phyloP scores from a whole-genome alignment of 2,888 invertebrate species.

The Morpho deidamia region DNA sequence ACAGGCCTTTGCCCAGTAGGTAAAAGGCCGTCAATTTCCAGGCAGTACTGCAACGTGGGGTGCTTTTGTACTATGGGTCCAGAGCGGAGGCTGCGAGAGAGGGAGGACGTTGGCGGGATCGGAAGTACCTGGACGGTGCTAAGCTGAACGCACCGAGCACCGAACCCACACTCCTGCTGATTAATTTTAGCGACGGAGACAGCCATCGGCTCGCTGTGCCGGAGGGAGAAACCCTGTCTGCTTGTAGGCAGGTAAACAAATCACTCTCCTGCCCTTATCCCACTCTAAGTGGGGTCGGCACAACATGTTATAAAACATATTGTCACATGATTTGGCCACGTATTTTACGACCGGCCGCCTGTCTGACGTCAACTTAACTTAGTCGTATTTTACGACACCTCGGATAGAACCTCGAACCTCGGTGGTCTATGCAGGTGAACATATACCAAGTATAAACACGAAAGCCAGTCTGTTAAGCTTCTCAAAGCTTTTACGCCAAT shows the following conservation, averaged over 20 bases:
- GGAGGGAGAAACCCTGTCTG: slow-evolving; percentile 40
- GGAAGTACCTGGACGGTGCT: slow-evolving; percentile 83
- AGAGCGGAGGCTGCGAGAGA: slow-evolving; percentile 81
- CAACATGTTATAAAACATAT: too few species aligned
- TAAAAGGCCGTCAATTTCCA: slow-evolving; percentile 25
- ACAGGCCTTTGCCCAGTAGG: too few species aligned
- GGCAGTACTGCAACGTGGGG: slow-evolving; percentile 83
- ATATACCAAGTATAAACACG: too few species aligned
- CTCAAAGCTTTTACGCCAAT: too few species aligned
- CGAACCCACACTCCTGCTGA: slow-evolving; percentile 66
- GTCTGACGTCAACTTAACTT: too few species aligned
- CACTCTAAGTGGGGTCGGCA: too few species aligned
- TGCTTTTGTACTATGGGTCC: slow-evolving; percentile 78
- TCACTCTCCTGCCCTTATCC: background rate
- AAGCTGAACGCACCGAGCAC: slow-evolving; percentile 55
- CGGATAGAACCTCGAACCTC: too few species aligned
- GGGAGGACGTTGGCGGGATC: slow-evolving; percentile 73
- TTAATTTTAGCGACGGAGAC: slow-evolving; percentile 78
- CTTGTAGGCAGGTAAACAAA: slow-evolving; percentile 60
- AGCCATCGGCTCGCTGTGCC: slow-evolving; percentile 74
- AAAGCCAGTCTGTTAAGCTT: too few species aligned
- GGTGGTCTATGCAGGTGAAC: too few species aligned
- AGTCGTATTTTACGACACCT: too few species aligned
- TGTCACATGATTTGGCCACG: too few species aligned
- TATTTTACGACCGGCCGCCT: too few species aligned